Conservation (phyloP, 2,797 vertebrate genomes). For the Cheirogaleus major region DNA sequence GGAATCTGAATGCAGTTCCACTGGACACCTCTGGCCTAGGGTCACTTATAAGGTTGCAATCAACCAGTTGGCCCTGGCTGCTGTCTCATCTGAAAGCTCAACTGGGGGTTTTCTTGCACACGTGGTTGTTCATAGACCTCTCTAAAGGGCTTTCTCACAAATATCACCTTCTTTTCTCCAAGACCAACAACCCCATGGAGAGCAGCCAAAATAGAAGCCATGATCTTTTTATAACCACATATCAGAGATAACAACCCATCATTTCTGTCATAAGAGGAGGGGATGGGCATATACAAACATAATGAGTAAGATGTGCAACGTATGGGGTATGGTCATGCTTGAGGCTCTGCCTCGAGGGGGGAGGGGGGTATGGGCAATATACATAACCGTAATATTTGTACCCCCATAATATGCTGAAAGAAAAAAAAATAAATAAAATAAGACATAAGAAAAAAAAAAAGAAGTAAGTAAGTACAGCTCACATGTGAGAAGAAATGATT, state of each 20-base stretch:
- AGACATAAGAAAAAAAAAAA: no score
- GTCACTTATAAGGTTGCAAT: not conserved
- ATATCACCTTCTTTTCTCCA: not conserved
- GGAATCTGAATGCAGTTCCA: not conserved
- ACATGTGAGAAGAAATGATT: not conserved
- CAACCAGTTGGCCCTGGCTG: not conserved
- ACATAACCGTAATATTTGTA: no score
- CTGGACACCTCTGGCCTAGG: not conserved
- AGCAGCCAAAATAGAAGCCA: not conserved
- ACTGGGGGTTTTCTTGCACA: not conserved
- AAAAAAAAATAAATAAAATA: no score
- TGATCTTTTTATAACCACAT: not conserved
- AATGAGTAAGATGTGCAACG: no score
- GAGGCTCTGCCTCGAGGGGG: no score
- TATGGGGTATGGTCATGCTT: no score
- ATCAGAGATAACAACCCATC: not conserved
- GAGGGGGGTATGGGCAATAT: no score
- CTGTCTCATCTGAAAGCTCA: not conserved
- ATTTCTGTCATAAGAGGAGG: no score
- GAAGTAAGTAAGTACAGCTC: not conserved
- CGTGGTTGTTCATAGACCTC: not conserved
- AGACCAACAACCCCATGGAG: not conserved
- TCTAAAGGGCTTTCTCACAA: not conserved
- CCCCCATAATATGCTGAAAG: no score
- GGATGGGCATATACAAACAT: no score